phyloP scores from a whole-genome alignment of 2,113 vertebrate species.

The Calonectris borealis region DNA sequence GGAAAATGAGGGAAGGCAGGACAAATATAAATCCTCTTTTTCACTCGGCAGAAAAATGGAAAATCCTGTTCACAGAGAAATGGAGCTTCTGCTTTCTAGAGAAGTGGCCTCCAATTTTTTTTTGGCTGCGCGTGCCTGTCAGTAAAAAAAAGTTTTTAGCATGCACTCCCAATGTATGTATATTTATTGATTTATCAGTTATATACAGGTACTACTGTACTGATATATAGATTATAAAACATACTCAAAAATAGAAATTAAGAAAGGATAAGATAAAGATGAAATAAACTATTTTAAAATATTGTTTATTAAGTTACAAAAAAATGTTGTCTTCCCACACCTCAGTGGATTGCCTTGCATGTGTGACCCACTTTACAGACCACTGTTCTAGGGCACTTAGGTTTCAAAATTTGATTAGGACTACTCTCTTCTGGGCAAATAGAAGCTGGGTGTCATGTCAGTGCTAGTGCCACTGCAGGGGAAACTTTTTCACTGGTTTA shows the following conservation, averaged over 20 bases:
- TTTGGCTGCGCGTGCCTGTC: fast-evolving
- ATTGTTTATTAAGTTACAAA: neutral
- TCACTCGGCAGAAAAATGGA: neutral
- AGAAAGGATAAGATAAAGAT: neutral
- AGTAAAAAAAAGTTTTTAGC: neutral
- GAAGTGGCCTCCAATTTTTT: neutral
- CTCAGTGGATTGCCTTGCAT: neutral
- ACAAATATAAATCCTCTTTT: neutral
- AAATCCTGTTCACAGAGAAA: neutral
- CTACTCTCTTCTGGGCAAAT: neutral
- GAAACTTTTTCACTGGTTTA: neutral
- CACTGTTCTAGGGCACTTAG: neutral
- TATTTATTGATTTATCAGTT: neutral
- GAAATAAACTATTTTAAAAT: neutral
- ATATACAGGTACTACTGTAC: fast-evolving
- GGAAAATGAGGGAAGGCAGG: neutral
- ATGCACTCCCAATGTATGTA: fast-evolving
- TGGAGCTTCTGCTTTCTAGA: neutral
- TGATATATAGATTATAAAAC: fast-evolving
- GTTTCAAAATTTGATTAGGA: neutral
- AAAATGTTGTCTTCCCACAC: neutral
- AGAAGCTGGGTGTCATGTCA: neutral
- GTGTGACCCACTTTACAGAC: neutral
- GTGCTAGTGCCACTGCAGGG: neutral
- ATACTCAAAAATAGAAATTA: neutral